phyloP scores from a whole-genome alignment of 2,888 invertebrate species.

The Lacanobia wlatinum region DNA sequence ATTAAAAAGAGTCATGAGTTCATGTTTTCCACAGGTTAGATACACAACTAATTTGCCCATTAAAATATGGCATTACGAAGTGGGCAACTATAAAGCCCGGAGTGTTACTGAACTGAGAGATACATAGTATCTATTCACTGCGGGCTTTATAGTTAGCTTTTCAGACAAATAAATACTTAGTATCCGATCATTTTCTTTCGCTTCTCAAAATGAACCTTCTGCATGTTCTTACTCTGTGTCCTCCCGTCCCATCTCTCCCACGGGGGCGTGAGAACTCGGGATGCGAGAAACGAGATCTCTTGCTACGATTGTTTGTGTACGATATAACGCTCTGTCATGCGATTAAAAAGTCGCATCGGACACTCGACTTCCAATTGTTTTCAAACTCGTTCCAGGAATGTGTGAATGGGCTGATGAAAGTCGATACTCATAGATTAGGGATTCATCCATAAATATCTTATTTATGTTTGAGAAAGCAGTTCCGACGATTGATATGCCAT shows the following conservation, averaged over 20 bases:
- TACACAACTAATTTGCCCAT: too few species aligned
- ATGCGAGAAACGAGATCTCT: conserved; percentile 68
- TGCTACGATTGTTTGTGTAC: conserved; percentile 64
- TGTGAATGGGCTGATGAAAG: conserved; percentile 55
- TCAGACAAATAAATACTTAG: too few species aligned
- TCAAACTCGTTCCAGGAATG: conserved; percentile 49
- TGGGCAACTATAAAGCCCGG: too few species aligned
- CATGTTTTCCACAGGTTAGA: too few species aligned
- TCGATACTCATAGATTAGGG: conserved; percentile 27
- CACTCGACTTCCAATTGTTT: conserved; percentile 58
- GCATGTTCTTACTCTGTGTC: conserved; percentile 28
- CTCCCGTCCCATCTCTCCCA: conserved; percentile 68
- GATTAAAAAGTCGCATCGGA: conserved; percentile 63
- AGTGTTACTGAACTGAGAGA: too few species aligned
- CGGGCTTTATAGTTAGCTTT: too few species aligned
- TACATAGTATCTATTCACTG: too few species aligned
- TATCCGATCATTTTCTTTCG: neutral
- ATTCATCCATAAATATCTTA: neutral
- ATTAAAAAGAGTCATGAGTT: too few species aligned
- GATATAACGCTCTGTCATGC: conserved; percentile 64
- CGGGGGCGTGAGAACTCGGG: conserved; percentile 69
- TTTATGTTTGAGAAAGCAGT: neutral
- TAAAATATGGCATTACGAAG: too few species aligned
- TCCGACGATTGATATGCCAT: neutral
- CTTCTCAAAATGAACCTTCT: conserved; percentile 13